These are phyloP conservation scores for Sitta europaea DNA, from an alignment of 2,113 vertebrate genomes.

Conservation along the genomic window DNA sequence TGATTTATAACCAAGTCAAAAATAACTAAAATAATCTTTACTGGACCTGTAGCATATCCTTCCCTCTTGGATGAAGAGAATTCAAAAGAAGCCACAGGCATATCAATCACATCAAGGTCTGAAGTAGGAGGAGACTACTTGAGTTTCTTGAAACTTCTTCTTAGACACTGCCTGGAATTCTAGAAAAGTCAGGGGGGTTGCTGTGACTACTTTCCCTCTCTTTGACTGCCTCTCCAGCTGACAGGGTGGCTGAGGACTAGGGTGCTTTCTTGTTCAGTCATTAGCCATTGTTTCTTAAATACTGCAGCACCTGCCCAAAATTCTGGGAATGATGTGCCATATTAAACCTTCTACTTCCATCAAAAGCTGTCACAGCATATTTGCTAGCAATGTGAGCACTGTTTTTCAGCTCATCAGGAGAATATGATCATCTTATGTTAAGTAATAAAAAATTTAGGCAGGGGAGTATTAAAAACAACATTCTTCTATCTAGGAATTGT, in stretches of 20 bases:
- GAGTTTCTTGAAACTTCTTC: not conserved
- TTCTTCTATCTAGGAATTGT: not conserved
- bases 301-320: not conserved
- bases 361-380: not conserved
- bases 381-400: not conserved
- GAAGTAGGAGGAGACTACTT: not conserved
- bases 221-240: not conserved
- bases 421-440: not conserved
- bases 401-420: not conserved
- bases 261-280: not conserved
- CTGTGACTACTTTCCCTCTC: not conserved
- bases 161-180: not conserved
- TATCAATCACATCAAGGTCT: not conserved
- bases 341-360: not conserved
- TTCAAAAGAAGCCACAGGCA: not conserved
- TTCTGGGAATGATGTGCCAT: not conserved
- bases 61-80: not conserved
- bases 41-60: not conserved
- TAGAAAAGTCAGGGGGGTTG: not conserved
- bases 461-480: not conserved
- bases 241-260: not conserved
- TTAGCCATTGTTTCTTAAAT: not conserved
- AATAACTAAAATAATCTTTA: not conserved
- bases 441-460: not conserved
- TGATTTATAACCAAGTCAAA: not conserved